Evolutionary conservation across 2,113 vertebrate genomes (phyloP), one percentile per base, ranked within the genome.

Genomic region (Phaethornis superciliosus): DNA sequence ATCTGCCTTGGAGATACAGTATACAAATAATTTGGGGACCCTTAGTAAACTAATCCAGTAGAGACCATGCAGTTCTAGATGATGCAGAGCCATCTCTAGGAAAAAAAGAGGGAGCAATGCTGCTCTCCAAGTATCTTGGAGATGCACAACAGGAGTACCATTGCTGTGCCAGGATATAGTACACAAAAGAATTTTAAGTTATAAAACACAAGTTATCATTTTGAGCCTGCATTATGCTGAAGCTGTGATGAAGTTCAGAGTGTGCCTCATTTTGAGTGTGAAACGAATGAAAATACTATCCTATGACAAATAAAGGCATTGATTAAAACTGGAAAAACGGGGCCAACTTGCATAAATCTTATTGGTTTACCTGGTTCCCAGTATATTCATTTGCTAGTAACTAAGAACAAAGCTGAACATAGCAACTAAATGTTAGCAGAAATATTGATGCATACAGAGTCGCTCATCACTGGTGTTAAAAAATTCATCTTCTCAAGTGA

Each of bases 351-450:
- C 87, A 22, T 74, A 85, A 59, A 88, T 51, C 76, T 67, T 76
- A 51, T 0, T 88, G 72, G 64, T 90, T 92, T 92, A 47, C 16
- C 52, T 88, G 32, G 24, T 79, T 79, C 87, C 35, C 32, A 65
- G 13, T 64, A 30, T 63, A 7, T 5, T 84, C 6, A 51, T 85
- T 90, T 79, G 26, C 28, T 28, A 67, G 51, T 62, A 90, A 76
- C 77, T 35, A 76, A 51, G 81, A 95, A 95, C 63, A 85, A 59
- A 80, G 33, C 49, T 64, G 74, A 87, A 89, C 37, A 55, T 28
- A 91, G 54, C 81, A 95, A 84, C 15, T 87, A 75, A 87, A 80
- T 51, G 52, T 86, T 90, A 94, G 76, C 4, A 13, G 49, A 85
- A n/a, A 79, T 33, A 44, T 68, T 78, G 78, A 81, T 28, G 81